Evolutionary conservation across 2,888 invertebrate species (phyloP), one percentile per base, ranked within the genome.

Genomic region (Oligia fasciuncula): DNA sequence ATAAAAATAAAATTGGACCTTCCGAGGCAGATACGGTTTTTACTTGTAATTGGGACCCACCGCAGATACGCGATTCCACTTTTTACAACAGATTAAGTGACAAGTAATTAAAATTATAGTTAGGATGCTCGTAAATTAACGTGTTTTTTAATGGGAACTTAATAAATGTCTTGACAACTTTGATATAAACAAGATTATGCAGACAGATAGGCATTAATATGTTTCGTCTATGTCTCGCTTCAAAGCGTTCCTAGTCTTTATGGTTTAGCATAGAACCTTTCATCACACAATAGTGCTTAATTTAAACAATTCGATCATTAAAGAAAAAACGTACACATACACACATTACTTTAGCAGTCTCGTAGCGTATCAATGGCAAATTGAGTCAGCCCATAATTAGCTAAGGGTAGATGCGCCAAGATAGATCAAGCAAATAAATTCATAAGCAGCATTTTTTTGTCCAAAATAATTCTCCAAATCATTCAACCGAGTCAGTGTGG

Each of bases 21-120:
- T 87, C 73, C 46, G 67, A 13, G 35, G 40, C 40, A 68, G 76
- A 70, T 51, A 70, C 73, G 40, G 67, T 73, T 80, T 82, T 70
- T 65, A 73, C 29, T 68, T 69, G 13, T 70, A 63, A 49, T 71
- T 66, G 49, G 46, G 88, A 89, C 88, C 87, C 75, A 85, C 89
- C 89, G 73, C 84, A 51, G 82, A 81, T 83, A 84, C 81, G 79
- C 80, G 54, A 75, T 80, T 76, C 73, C 51, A 46, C 13, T 46
- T 81, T 86, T 85, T 69, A 87, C 73, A 68, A 63, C 81, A 81
- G 71, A 86, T 83, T 88, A 86, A 84, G 85, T 88, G 86, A 83
- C 84, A 87, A 79, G 72, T 72, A 40, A 76, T 81, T 82, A 83
- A 80, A 76, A 82, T 83, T 76, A 88, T 73, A 77, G 68, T 86